Percentiles rank a stretch among this genome's conserved stretches.
phyloP scores from a whole-genome alignment of 2,113 vertebrate species.

The Scalopus aquaticus region DNA sequence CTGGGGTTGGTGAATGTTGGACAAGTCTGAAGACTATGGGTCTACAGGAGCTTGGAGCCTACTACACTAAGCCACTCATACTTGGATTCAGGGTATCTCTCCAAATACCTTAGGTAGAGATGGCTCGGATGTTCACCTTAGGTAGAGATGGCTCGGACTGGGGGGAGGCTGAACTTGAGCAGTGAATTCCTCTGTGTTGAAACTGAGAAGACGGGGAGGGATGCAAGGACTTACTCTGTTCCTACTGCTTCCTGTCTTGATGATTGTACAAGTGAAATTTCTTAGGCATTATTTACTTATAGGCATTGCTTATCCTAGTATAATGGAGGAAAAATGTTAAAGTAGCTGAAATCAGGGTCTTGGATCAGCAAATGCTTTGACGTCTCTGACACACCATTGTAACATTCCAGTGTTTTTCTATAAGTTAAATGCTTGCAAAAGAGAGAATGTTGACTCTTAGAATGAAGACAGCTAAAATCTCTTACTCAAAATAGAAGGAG shows the following conservation, averaged over 20 bases:
- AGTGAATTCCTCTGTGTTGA: not conserved
- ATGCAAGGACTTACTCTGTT: not conserved
- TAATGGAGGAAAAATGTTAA: not conserved
- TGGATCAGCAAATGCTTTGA: conserved; percentile 34
- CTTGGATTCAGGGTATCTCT: not conserved
- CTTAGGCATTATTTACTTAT: too few relatives aligned
- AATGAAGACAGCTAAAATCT: conserved; percentile 3
- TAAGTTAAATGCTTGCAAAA: not conserved
- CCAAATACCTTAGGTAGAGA: not conserved
- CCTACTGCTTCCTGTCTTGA: not conserved
- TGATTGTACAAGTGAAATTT: not conserved
- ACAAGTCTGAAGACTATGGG: not conserved
- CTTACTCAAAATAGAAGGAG: not conserved
- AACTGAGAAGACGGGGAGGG: not conserved
- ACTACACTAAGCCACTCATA: too few relatives aligned
- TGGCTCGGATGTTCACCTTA: too few relatives aligned
- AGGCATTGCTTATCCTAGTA: not conserved
- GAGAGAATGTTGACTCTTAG: not conserved
- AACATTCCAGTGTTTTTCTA: not conserved
- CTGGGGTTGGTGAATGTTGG: not conserved
- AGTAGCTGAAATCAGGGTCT: not conserved
- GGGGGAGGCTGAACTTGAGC: not conserved
- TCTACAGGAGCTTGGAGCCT: not conserved
- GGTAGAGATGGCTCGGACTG: not conserved
- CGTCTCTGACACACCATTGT: not conserved